Evolutionary conservation across 2,888 invertebrate genomes (phyloP).

Genomic region (Liposcelis brunnea): DNA sequence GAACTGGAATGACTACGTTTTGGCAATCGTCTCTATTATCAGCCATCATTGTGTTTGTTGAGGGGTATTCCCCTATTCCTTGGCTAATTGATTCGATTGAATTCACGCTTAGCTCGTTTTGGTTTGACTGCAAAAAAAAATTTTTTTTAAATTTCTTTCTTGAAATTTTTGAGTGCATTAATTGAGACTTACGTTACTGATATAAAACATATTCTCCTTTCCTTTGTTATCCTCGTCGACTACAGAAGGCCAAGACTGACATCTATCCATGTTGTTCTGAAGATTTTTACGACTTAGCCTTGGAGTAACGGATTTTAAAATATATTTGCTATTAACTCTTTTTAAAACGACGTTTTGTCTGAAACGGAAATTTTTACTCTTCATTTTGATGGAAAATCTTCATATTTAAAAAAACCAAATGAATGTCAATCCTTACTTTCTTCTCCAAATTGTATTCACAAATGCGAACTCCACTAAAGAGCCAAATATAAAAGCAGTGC

Average conservation of each 20-base stretch:
- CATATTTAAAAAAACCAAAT: neutral
- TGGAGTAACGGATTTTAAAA: conserved; percentile 69
- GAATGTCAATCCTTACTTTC: conserved; percentile 51
- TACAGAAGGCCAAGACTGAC: conserved; percentile 55
- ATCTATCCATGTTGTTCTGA: conserved; percentile 44
- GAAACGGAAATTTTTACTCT: too few species aligned
- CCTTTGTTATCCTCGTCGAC: conserved; percentile 37
- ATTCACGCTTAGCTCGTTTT: conserved; percentile 19
- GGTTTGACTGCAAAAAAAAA: conserved; percentile 14
- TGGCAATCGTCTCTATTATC: conserved; percentile 13
- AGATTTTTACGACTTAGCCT: conserved; percentile 53
- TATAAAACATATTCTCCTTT: conserved; percentile 20
- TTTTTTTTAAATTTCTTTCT: neutral
- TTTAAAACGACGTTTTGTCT: conserved; percentile 52
- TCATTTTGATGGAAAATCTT: too few species aligned
- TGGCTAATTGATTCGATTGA: conserved; percentile 19
- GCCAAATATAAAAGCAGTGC: conserved; percentile 68
- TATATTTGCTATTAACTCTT: conserved; percentile 66
- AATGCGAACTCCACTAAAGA: conserved; percentile 77
- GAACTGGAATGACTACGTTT: conserved; percentile 9
- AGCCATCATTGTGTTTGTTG: conserved; percentile 8
- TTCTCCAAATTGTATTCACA: conserved; percentile 73
- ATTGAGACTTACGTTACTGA: conserved; percentile 12
- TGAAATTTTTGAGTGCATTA: neutral
- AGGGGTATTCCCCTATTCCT: conserved; percentile 17